Evolutionary conservation across 2,113 vertebrate species (phyloP).

Genomic region (Physeter macrocephalus): DNA sequence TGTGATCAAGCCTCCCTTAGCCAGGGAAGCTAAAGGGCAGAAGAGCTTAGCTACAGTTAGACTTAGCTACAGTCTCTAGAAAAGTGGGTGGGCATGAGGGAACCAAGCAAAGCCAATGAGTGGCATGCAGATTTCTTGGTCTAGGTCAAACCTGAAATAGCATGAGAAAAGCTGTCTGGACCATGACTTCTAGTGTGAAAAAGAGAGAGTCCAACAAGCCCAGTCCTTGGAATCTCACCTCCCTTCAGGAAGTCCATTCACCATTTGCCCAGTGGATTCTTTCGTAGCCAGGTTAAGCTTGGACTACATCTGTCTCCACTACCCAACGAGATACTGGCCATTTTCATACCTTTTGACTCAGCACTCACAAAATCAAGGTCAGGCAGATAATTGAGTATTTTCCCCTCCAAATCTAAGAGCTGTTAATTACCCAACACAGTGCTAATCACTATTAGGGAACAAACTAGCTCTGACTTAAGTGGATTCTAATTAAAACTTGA

Average conservation of each 20-base stretch:
- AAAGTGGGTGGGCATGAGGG: neutral
- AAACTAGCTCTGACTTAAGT: constrained; percentile 52
- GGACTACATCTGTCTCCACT: neutral
- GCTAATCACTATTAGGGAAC: constrained; percentile 51
- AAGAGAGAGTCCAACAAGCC: neutral
- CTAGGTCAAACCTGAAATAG: neutral
- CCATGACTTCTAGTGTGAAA: neutral
- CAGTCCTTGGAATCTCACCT: neutral
- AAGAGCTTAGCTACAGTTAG: neutral
- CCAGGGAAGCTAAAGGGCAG: neutral
- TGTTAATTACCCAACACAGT: constrained; percentile 60
- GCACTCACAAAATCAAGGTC: constrained; percentile 44
- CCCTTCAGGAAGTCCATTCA: neutral
- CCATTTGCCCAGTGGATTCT: neutral
- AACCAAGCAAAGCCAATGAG: neutral
- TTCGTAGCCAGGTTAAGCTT: neutral
- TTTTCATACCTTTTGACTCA: neutral
- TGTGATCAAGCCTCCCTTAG: neutral
- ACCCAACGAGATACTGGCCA: neutral
- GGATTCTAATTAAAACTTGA: constrained; percentile 63
- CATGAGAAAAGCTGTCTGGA: neutral
- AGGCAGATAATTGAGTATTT: constrained; percentile 50
- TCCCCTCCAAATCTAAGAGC: constrained; percentile 17
- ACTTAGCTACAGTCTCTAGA: neutral
- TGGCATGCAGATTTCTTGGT: neutral